These are phyloP conservation scores for Chunga burmeisteri DNA, from an alignment of 2,113 vertebrate species.

Conservation along the genomic window DNA sequence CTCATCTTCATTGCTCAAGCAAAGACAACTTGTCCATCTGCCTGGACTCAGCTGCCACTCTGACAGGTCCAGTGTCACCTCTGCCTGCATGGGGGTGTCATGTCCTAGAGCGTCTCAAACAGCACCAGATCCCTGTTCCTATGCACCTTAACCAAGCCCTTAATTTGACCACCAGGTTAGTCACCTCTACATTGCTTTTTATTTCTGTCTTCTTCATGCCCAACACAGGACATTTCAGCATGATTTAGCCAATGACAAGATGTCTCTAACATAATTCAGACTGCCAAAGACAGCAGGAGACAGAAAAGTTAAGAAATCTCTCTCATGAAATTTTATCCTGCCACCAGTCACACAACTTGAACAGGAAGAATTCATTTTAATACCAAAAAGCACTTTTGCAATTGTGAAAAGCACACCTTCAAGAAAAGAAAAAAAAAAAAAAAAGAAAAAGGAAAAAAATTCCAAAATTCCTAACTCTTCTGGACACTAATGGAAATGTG, in stretches of 20 bases:
- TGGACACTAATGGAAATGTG: neutral
- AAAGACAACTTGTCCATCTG: neutral
- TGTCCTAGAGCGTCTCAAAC: neutral
- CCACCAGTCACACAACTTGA: neutral
- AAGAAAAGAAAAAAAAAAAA: neutral
- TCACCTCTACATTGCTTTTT: neutral
- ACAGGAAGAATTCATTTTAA: neutral
- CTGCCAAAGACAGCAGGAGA: neutral
- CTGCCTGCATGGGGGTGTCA: accelerated
- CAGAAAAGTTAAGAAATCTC: neutral
- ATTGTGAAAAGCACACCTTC: neutral
- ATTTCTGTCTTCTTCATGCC: neutral
- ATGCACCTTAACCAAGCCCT: neutral
- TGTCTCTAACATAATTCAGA: neutral
- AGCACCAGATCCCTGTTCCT: neutral
- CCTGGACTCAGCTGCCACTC: neutral
- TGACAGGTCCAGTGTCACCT: neutral
- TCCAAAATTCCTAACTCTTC: neutral
- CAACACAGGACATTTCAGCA: neutral
- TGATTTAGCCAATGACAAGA: neutral
- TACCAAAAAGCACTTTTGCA: neutral
- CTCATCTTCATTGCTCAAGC: neutral
- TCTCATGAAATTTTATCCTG: neutral
- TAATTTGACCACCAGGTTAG: neutral
- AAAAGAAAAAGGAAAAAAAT: neutral